Percentiles rank a stretch among this genome's conserved stretches.
Conservation (phyloP, 1,140 invertebrate genomes). For the Drosophila malerkotliana region DNA sequence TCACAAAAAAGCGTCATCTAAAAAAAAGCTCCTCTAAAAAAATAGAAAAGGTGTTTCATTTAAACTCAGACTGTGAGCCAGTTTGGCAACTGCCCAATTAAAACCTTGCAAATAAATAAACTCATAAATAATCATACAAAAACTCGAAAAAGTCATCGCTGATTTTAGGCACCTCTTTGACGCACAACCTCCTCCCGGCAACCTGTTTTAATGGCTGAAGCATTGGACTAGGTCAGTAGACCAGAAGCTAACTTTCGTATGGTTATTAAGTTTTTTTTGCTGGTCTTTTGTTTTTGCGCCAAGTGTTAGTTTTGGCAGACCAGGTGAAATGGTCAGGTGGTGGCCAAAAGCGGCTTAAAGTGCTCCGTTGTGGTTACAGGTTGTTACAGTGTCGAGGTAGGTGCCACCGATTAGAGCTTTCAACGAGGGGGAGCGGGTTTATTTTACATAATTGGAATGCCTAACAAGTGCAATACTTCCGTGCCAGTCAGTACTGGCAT, state of each 20-base stretch:
- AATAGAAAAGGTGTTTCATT: not conserved
- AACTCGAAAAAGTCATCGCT: conserved; percentile 12
- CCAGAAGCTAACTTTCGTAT: conserved; percentile 19
- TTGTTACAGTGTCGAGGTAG: conserved; percentile 3
- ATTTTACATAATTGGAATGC: conserved; percentile 61
- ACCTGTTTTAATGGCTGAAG: conserved; percentile 51
- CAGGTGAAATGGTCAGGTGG: conserved; percentile 31
- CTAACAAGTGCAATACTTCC: conserved; percentile 58
- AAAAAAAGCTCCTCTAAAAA: not conserved
- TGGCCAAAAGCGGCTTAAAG: conserved; percentile 9
- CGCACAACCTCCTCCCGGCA: conserved; percentile 20
- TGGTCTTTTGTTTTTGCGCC: conserved; percentile 2
- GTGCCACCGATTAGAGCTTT: conserved; percentile 15
- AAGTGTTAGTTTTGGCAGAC: conserved; percentile 27
- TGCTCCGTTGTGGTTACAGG: conserved; percentile 23
- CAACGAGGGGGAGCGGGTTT: not conserved
- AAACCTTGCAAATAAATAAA: not conserved
- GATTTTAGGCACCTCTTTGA: conserved; percentile 32
- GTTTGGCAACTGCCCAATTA: not conserved
- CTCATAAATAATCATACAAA: conserved; percentile 4
- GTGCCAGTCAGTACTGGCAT: conserved; percentile 33
- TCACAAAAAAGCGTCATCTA: not conserved
- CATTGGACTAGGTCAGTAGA: conserved; percentile 70
- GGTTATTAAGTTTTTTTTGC: conserved; percentile 14
- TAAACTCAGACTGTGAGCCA: not conserved